phyloP scores from a whole-genome alignment of 2,797 vertebrate species.

The Darevskia nairensis region DNA sequence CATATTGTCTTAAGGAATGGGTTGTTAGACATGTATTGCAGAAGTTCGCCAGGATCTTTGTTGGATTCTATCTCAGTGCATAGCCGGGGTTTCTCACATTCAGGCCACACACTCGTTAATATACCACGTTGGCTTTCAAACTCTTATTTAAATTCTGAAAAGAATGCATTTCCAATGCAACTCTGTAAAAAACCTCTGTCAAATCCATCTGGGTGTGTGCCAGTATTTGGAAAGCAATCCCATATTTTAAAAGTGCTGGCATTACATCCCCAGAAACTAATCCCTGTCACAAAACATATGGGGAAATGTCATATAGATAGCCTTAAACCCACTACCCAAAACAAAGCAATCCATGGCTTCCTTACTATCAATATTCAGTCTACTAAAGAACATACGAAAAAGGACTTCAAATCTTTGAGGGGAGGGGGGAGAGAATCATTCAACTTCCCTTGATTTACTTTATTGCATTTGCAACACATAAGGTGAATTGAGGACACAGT shows the following conservation, averaged over 20 bases:
- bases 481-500: constrained; percentile 63
- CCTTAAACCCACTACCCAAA: background rate
- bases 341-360: constrained; percentile 17
- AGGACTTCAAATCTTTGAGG: background rate
- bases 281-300: constrained; percentile 27
- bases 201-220: constrained; percentile 65
- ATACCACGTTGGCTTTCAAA: constrained; percentile 26
- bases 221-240: constrained; percentile 62
- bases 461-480: constrained; percentile 49
- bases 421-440: constrained; percentile 6
- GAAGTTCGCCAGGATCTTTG: background rate
- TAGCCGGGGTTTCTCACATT: background rate
- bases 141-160: constrained; percentile 49
- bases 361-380: constrained; percentile 12
- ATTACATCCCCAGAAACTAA: constrained; percentile 47
- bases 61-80: background rate
- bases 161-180: constrained; percentile 56
- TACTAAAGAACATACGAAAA: background rate
- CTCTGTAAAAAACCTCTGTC: constrained; percentile 57
- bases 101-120: background rate
- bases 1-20: background rate
- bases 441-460: constrained; percentile 32
- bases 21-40: background rate
- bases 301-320: constrained; percentile 23
- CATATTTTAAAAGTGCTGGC: constrained; percentile 54